Conservation (phyloP, 2,797 vertebrate species). For the Toxotes lorentzi region DNA sequence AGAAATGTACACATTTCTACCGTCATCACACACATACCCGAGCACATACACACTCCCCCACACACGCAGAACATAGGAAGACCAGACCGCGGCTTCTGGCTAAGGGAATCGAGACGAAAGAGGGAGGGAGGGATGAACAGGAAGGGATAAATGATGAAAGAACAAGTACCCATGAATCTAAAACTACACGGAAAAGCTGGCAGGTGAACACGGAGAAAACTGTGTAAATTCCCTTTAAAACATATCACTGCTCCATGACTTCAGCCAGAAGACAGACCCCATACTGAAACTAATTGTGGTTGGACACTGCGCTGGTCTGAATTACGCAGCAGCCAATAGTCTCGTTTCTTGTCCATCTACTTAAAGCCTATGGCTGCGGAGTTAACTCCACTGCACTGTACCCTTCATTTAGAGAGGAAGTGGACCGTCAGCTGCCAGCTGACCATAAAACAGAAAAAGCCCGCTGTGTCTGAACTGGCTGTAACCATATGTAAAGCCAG, state of each 20-base stretch:
- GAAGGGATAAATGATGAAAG: conserved; percentile 64
- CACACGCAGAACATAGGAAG: conserved; percentile 30
- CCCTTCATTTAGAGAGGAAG: conserved; percentile 72
- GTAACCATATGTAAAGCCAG: conserved; percentile 40
- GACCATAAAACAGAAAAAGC: conserved; percentile 71
- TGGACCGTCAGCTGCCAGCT: conserved; percentile 63
- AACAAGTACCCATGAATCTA: conserved; percentile 42
- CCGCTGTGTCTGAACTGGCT: conserved; percentile 58
- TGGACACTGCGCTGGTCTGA: conserved; percentile 41
- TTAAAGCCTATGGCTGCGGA: conserved; percentile 42
- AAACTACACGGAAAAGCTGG: conserved; percentile 61
- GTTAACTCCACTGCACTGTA: conserved; percentile 35
- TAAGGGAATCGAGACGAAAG: conserved; percentile 9
- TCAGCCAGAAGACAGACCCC: conserved; percentile 58
- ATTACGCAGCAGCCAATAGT: conserved; percentile 29
- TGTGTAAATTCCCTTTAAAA: conserved; percentile 51
- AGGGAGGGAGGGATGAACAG: conserved; percentile 43
- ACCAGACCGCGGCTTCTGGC: conserved; percentile 36
- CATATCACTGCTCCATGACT: conserved; percentile 24
- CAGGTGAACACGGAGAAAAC: conserved; percentile 52
- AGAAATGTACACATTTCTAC: conserved; percentile 49
- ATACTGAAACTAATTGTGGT: conserved; percentile 52
- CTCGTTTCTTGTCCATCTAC: conserved; percentile 27
- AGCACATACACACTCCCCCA: conserved; percentile 14
- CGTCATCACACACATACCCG: conserved; percentile 30